Conservation (phyloP, 2,113 vertebrate genomes). For the Colistium nudipinnis region DNA sequence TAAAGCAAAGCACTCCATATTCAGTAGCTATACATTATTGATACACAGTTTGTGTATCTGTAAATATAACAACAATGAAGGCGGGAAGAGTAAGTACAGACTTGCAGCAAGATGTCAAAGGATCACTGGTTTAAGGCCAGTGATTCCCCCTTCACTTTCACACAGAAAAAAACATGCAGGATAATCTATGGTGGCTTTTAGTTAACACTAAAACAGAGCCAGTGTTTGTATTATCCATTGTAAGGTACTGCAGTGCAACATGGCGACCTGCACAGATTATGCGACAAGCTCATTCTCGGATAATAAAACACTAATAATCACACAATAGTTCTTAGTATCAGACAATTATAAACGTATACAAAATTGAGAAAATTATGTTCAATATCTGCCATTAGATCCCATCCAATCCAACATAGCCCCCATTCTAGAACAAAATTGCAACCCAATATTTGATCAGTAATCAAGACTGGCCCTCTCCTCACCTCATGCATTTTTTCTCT, state of each 20-base stretch:
- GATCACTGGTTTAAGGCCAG: constrained; percentile 5
- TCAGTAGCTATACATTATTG: background rate
- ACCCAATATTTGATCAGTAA: constrained; percentile 33
- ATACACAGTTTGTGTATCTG: background rate
- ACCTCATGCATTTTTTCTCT: constrained; percentile 24
- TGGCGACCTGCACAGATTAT: too few relatives aligned
- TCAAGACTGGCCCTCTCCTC: constrained; percentile 9
- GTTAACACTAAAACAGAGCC: too few relatives aligned
- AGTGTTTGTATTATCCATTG: background rate
- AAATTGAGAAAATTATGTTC: background rate
- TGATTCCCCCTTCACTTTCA: too few relatives aligned
- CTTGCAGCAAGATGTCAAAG: constrained; percentile 8
- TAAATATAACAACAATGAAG: constrained; percentile 14
- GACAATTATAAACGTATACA: background rate
- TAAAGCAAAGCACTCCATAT: background rate
- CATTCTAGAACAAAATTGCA: constrained; percentile 23
- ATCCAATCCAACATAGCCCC: background rate
- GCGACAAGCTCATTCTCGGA: background rate
- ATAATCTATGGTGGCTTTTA: too few relatives aligned
- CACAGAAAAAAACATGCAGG: too few relatives aligned
- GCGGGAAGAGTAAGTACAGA: constrained; percentile 5
- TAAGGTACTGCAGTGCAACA: background rate
- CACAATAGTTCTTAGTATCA: background rate
- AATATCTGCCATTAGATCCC: background rate
- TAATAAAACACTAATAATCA: too few relatives aligned